Evolutionary conservation across 2,888 invertebrate genomes (phyloP), one percentile per base, ranked within the genome.

Genomic region (Tetragonisca angustula): DNA sequence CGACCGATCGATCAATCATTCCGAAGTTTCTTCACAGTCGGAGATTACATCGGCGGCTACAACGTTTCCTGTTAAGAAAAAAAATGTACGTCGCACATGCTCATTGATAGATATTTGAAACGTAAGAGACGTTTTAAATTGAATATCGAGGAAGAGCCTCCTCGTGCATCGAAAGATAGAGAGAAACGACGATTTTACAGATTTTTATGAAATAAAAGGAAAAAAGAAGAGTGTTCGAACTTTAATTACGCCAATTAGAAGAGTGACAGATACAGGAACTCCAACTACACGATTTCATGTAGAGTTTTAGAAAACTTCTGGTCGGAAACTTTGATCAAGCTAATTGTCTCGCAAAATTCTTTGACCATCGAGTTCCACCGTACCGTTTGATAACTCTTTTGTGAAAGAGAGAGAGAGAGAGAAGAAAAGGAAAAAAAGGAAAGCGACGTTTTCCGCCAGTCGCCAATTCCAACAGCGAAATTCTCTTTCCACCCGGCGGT

Each of bases 1-100:
- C n/a, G 50, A 70, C 50, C 69, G 15, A 76, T 76, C 76, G 49
- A 70, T 70, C 69, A 36, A 64, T 64, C 62, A 64, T 52, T 27
- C 21, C 49, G 6, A 32, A 32, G 59, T 67, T 67, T 27, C 17
- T n/a, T 68, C 27, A 32, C 67, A 43, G 68, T 3, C 52, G 21
- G 24, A n/a, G 43, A 68, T n/a, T 24, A 6, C 59, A 6, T 59
- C n/a, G 21, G n/a, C 21, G 13, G 13, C 21, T 50, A 5, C 56
- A 67, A n/a, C n/a, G 50, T 24, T 17, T 13, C 24, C 59, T 11
- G 17, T 19, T 21, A 24, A 49, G 4, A 71, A 59, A 24, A 49
- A 71, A 59, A 56, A 56, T 13, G 56, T 21, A 15, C 56, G 13
- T n/a, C 13, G 13, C n/a, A n/a, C 56, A n/a, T 56, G 13, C 5